Evolutionary conservation across 2,113 vertebrate species (phyloP).

Genomic region (Lasiurus cinereus): DNA sequence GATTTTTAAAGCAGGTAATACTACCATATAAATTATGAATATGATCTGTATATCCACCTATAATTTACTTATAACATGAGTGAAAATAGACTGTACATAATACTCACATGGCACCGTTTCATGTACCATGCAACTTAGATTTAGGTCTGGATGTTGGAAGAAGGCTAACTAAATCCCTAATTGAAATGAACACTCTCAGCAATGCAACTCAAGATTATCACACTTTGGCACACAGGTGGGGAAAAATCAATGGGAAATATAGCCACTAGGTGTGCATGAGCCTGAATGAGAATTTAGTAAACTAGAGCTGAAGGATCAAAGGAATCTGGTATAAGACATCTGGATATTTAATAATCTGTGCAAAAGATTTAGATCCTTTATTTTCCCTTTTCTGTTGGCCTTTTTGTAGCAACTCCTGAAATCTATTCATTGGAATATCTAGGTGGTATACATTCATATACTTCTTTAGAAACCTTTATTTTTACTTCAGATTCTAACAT

Average conservation of each 20-base stretch:
- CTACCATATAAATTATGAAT: neutral
- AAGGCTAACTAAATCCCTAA: neutral
- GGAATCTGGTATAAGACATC: neutral
- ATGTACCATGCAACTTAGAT: conserved; percentile 11
- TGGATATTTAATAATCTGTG: neutral
- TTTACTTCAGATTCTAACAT: neutral
- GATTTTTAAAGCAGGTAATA: conserved; percentile 4
- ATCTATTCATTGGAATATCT: neutral
- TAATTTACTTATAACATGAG: neutral
- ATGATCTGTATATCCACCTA: neutral
- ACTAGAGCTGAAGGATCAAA: neutral
- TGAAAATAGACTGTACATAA: neutral
- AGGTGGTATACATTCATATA: neutral
- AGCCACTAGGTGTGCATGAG: neutral
- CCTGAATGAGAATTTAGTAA: neutral
- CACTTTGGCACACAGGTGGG: neutral
- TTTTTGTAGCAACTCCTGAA: neutral
- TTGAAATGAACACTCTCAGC: neutral
- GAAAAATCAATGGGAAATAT: neutral
- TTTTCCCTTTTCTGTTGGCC: neutral
- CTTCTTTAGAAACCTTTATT: neutral
- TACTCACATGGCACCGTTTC: conserved; percentile 31
- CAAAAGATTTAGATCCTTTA: neutral
- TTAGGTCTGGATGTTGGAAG: conserved; percentile 20
- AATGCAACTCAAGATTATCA: neutral